A percentile compares a stretch with the other conserved stretches of the same genome.
Evolutionary conservation across 2,888 invertebrate genomes (phyloP).

Genomic region (Drosophila monieri): DNA sequence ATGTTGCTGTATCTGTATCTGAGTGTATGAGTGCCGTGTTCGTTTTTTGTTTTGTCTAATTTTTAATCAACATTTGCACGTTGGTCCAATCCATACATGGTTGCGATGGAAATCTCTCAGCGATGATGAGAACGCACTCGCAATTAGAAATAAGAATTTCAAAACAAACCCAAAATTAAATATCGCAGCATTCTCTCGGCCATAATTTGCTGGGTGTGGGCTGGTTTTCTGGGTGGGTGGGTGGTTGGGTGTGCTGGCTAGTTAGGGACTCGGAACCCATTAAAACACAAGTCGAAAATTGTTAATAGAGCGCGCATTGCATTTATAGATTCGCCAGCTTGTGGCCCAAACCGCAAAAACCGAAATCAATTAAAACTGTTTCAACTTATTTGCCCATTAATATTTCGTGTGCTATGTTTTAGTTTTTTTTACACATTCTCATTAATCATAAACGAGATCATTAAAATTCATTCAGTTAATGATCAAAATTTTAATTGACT

Average conservation of each 20-base stretch:
- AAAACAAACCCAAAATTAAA: conserved; percentile 59
- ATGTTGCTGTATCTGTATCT: conserved; percentile 14
- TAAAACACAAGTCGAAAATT: conserved; percentile 54
- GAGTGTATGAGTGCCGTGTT: conserved; percentile 20
- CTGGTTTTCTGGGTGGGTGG: conserved; percentile 32
- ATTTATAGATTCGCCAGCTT: conserved; percentile 44
- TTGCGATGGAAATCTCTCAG: conserved; percentile 80
- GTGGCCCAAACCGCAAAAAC: conserved; percentile 2
- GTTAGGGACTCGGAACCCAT: conserved; percentile 44
- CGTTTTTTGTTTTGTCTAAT: conserved; percentile 75
- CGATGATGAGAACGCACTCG: conserved; percentile 52
- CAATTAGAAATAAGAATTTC: conserved; percentile 70
- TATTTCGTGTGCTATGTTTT: conserved; percentile 8
- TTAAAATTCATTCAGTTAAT: conserved; percentile 35
- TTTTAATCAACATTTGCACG: conserved; percentile 79
- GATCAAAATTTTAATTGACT: conserved; percentile 41
- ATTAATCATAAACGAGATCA: conserved; percentile 35
- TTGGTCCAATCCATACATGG: conserved; percentile 84
- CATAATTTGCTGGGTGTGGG: conserved; percentile 58
- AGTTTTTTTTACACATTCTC: conserved; percentile 17
- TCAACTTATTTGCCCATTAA: conserved; percentile 17
- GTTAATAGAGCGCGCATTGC: conserved; percentile 63
- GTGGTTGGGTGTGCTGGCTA: conserved; percentile 34
- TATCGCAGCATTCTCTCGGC: conserved; percentile 40
- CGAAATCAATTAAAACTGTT: conserved; percentile 25